Percentiles rank a stretch among this genome's conserved stretches.
phyloP scores from a whole-genome alignment of 2,113 vertebrate species.

The Scortum barcoo region DNA sequence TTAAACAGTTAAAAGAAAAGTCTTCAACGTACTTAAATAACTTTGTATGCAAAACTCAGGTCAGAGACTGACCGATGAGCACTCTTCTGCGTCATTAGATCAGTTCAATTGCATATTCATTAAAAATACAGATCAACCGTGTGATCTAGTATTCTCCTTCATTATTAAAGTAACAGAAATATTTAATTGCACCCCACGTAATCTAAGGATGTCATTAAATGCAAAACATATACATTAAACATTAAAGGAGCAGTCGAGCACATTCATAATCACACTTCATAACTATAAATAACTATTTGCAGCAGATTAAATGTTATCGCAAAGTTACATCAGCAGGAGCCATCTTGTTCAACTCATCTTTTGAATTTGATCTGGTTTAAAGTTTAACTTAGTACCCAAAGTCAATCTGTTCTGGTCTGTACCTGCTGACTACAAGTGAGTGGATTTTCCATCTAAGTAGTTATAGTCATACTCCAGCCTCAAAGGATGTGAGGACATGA shows the following conservation, averaged over 20 bases:
- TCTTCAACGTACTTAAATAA: neutral
- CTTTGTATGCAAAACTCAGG: neutral
- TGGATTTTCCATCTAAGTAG: constrained; percentile 39
- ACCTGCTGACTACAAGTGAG: constrained; percentile 30
- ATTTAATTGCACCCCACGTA: neutral
- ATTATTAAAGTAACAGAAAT: neutral
- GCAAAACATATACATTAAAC: neutral
- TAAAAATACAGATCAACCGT: neutral
- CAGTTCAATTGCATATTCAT: neutral
- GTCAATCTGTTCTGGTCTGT: constrained; percentile 41
- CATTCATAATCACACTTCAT: neutral
- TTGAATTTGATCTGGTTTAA: constrained; percentile 34
- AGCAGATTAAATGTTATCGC: neutral
- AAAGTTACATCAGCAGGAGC: constrained; percentile 1
- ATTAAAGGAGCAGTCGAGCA: neutral
- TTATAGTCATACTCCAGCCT: constrained; percentile 35
- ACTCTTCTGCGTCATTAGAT: neutral
- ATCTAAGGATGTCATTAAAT: neutral
- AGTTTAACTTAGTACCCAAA: constrained; percentile 21
- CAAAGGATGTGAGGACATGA: constrained; percentile 25
- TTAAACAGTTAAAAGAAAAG: neutral
- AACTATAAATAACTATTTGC: neutral
- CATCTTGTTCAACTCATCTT: constrained; percentile 7
- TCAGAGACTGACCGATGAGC: neutral
- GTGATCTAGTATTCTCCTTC: neutral